Conservation (phyloP, 2,113 vertebrate species). For the Albula glossodonta region DNA sequence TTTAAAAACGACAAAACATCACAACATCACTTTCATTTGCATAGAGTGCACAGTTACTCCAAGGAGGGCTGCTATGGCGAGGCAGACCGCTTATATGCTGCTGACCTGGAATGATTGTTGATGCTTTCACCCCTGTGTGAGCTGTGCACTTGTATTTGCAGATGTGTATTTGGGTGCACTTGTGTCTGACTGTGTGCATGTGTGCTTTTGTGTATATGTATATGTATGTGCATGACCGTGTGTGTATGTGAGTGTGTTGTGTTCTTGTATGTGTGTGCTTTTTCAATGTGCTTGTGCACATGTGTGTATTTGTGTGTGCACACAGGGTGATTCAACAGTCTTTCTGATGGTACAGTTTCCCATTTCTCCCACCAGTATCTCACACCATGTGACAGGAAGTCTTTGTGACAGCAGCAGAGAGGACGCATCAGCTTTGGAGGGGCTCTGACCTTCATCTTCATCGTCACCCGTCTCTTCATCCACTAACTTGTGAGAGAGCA, state of each 20-base stretch:
- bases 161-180: neutral
- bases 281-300: neutral
- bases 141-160: no score
- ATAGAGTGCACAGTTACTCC: no score
- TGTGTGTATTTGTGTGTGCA: conserved; percentile 28
- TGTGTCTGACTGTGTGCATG: no score
- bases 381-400: neutral
- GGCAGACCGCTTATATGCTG: neutral
- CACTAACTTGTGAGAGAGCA: neutral
- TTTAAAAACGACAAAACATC: no score
- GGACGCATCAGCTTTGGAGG: neutral
- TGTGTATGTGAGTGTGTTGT: conserved; percentile 25
- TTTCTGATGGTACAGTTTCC: neutral
- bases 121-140: neutral
- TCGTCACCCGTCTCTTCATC: neutral
- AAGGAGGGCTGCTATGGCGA: no score
- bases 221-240: conserved; percentile 25
- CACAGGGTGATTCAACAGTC: conserved; percentile 32
- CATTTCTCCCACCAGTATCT: neutral
- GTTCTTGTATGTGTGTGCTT: conserved; percentile 22
- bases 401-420: neutral
- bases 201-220: neutral
- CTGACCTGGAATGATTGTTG: neutral
- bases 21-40: no score
- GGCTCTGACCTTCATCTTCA: neutral